phyloP scores from a whole-genome alignment of 1,140 invertebrate genomes.

The Luehdorfia chinensis region DNA sequence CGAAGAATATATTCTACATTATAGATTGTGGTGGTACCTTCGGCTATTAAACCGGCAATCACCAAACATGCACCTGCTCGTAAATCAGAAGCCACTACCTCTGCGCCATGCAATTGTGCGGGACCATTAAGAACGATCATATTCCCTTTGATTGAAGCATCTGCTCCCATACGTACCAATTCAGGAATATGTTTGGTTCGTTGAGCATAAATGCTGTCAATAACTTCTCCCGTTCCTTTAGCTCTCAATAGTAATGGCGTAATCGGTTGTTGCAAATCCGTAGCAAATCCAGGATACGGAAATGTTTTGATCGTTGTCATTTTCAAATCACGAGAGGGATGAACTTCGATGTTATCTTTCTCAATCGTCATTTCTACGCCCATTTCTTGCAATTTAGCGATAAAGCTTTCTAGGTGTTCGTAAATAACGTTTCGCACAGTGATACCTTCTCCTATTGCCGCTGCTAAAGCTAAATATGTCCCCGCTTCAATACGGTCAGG shows the following conservation, averaged over 20 bases:
- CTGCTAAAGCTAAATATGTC: conserved; percentile 33
- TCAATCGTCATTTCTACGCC: too few species aligned
- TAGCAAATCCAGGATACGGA: conserved; percentile 42
- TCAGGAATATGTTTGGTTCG: conserved; percentile 14
- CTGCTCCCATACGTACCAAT: conserved; percentile 20
- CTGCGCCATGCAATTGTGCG: conserved; percentile 29
- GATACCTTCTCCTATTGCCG: conserved; percentile 8
- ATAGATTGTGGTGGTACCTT: conserved; percentile 35
- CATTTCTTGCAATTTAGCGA: too few species aligned
- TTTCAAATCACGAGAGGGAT: conserved; percentile 5
- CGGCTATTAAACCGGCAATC: conserved; percentile 29
- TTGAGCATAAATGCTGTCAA: too few species aligned
- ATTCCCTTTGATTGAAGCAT: conserved; percentile 26
- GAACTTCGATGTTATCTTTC: too few species aligned
- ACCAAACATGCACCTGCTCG: conserved; percentile 39
- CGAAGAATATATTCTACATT: conserved; percentile 43
- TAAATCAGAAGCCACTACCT: conserved; percentile 40
- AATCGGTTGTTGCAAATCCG: conserved; percentile 44
- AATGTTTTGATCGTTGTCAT: conserved; percentile 26
- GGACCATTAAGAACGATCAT: conserved; percentile 30
- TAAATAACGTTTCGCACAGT: too few species aligned
- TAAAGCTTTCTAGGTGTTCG: too few species aligned
- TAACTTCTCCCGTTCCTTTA: conserved; percentile 28
- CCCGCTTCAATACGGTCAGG: conserved; percentile 45
- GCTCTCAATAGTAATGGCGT: conserved; percentile 22